Evolutionary conservation across 2,888 invertebrate species (phyloP), one percentile per base, ranked within the genome.

Genomic region (Campopleginae sp.): DNA sequence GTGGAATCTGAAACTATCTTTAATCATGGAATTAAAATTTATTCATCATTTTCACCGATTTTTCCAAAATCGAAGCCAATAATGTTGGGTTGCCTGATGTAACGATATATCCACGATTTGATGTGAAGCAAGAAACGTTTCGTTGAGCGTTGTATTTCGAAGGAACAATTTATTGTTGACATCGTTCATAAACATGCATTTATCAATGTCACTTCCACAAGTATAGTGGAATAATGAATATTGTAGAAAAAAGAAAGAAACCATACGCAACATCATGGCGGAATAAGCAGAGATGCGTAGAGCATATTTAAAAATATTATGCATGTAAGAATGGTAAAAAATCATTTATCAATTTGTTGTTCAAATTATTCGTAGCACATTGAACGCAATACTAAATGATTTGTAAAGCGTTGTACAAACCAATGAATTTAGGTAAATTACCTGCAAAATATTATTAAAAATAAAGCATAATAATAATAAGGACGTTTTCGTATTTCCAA

Each of bases 1-100:
- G 51, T 19, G 23, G 38, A 17, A 74, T 66, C 84, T 84, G 84
- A 68, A 84, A 84, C 74, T 84, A 46, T 78, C 61, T 19, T 63
- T 31, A 51, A 72, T 23, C 27, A 81, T 68, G 42, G 68, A 72
- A 54, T 44, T 33, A n/a, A 54, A 54, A 19, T 42, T 42, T 19
- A 63, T 44, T 76, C 6, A 31, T 23, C 1, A 63, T 4, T 8
- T 5, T 27, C 23, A 14, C 27, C 12, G 14, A 58, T 58, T 27
- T 2, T 58, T 48, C 48, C 4, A 1, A n/a, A 17, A 2, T n/a
- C 48, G 10, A 27, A 27, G 23, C 1, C 12, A 54, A 23, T 12
- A 23, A 0, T 3, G 23, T 12, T 23, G 8, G 27, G 27, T n/a
- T n/a, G 27, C 4, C n/a, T 48, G 4, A n/a, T 19, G 48, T 5